phyloP scores from a whole-genome alignment of 2,113 vertebrate species.

The Pollachius pollachius region DNA sequence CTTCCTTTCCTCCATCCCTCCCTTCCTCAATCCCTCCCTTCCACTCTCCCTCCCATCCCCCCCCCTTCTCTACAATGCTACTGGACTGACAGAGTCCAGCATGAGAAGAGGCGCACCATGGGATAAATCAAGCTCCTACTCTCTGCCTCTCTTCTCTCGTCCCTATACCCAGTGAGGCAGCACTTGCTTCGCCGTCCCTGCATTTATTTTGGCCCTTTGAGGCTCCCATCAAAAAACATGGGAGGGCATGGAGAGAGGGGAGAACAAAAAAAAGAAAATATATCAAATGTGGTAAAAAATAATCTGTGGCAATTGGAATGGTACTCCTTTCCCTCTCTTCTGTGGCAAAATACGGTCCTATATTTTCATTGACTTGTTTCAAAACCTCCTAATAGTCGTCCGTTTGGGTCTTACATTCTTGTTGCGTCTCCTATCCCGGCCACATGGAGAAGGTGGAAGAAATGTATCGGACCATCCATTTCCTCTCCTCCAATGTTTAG shows the following conservation, averaged over 20 bases:
- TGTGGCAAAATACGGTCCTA: conserved; percentile 26
- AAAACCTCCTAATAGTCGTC: conserved; percentile 6
- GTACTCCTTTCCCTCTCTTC: conserved; percentile 15
- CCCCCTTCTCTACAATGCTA: conserved; percentile 3
- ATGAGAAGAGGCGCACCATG: conserved; percentile 50
- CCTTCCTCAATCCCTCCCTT: too few species aligned
- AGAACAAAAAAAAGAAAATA: conserved; percentile 21
- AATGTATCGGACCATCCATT: neutral
- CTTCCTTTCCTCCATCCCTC: too few species aligned
- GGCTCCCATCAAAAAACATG: conserved; percentile 26
- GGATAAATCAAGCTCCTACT: conserved; percentile 39
- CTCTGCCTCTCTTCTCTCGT: too few species aligned
- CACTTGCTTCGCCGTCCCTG: conserved; percentile 9
- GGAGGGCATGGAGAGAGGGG: conserved; percentile 28
- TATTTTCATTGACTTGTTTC: neutral
- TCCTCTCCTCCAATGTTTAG: conserved; percentile 8
- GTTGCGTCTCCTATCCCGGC: neutral
- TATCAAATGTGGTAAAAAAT: conserved; percentile 51
- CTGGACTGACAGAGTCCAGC: conserved; percentile 54
- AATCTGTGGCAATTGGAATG: conserved; percentile 44
- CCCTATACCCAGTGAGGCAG: neutral
- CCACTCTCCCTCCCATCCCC: neutral
- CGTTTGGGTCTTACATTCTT: neutral
- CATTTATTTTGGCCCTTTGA: conserved; percentile 4
- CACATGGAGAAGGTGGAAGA: neutral